Percentiles rank a stretch among this genome's conserved stretches.
Conservation (phyloP, 2,888 invertebrate species). For the Neelides folsomi region DNA sequence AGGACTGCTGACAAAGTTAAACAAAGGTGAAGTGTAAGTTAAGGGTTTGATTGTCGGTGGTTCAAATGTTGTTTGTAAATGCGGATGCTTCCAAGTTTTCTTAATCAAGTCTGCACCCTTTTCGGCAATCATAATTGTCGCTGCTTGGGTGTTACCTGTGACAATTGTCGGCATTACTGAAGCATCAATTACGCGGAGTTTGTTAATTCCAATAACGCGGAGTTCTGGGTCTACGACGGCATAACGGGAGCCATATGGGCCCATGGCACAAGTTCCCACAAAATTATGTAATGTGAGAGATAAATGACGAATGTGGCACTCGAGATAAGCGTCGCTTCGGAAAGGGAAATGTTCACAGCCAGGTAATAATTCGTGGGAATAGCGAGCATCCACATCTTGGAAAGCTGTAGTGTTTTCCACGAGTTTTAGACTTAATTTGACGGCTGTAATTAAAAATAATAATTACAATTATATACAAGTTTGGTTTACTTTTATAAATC, state of each 20-base stretch:
- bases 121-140: conserved; percentile 10
- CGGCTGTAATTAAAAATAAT: conserved; percentile 4
- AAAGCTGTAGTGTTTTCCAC: conserved; percentile 24
- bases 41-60: no score
- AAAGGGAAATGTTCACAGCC: conserved; percentile 14
- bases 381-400: conserved; percentile 11
- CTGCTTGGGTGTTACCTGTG: conserved; percentile 11
- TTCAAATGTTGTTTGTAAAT: no score
- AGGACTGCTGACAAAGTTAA: no score
- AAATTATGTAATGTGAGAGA: conserved; percentile 25
- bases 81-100: no score
- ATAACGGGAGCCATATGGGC: conserved; percentile 15
- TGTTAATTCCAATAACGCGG: conserved; percentile 21
- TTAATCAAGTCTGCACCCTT: conserved; percentile 4
- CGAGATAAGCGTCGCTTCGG: conserved; percentile 21
- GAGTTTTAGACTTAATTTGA: conserved; percentile 14
- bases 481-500: no score
- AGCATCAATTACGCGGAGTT: conserved; percentile 24
- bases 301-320: conserved; percentile 23
- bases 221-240: conserved; percentile 29
- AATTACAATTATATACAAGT: no score
- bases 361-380: conserved; percentile 8
- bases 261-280: conserved; percentile 27
- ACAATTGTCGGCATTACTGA: conserved; percentile 27
- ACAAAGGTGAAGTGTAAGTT: no score